Evolutionary conservation across 2,888 invertebrate genomes (phyloP).

Genomic region (Electrophaes corylata): DNA sequence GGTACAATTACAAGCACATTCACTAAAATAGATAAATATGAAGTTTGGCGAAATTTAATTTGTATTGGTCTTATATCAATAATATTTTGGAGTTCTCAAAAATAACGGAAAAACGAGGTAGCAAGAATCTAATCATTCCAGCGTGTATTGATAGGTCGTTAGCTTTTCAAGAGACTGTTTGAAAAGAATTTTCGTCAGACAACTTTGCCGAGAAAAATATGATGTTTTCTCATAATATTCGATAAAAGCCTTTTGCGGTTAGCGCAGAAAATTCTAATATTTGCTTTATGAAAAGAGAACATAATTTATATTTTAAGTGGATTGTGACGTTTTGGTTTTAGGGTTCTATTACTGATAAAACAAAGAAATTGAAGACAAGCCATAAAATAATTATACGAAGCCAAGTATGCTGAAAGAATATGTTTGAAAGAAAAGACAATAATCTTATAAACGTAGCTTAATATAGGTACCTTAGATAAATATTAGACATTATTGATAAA

Average conservation of each 20-base stretch:
- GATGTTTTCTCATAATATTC: constrained; percentile 34
- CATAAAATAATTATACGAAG: neutral
- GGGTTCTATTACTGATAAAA: neutral
- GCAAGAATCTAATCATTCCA: constrained; percentile 1
- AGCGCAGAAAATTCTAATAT: constrained; percentile 23
- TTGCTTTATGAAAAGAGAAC: constrained; percentile 24
- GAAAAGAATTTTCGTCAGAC: constrained; percentile 34
- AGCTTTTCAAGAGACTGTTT: constrained; percentile 32
- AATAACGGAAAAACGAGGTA: constrained; percentile 14
- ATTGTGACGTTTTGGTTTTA: constrained; percentile 20
- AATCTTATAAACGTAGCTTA: too few species aligned
- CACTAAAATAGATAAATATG: too few species aligned
- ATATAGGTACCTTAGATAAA: too few species aligned
- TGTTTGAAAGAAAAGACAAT: too few species aligned
- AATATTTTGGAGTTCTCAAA: neutral
- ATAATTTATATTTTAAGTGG: constrained; percentile 27
- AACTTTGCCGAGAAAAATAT: constrained; percentile 30
- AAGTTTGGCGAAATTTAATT: too few species aligned
- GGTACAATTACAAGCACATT: too few species aligned
- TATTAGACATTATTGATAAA: too few species aligned
- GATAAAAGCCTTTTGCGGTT: constrained; percentile 38
- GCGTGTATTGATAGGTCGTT: constrained; percentile 27
- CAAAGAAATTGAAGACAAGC: neutral
- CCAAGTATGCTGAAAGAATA: too few species aligned
- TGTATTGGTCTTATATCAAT: too few species aligned